Conservation (phyloP, 2,113 vertebrate species). For the Epinephelus fuscoguttatus region DNA sequence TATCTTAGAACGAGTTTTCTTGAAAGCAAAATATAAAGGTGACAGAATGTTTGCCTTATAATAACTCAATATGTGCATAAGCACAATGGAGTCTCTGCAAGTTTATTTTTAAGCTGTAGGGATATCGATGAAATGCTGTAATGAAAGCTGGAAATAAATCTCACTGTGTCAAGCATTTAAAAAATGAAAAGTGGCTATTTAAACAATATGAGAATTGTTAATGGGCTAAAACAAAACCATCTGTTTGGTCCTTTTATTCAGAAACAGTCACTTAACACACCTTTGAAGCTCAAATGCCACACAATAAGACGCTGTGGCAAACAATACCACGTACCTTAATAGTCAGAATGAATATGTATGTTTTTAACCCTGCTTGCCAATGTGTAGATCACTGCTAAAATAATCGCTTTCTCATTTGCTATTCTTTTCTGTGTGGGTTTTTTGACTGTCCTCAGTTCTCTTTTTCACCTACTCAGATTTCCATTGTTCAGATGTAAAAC, state of each 20-base stretch:
- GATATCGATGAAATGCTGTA: background rate
- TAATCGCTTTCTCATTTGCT: background rate
- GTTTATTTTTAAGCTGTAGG: background rate
- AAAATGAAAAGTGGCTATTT: background rate
- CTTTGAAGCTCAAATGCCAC: background rate
- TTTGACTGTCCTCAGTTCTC: background rate
- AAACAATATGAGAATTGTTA: background rate
- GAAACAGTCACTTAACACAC: background rate
- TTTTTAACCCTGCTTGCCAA: background rate
- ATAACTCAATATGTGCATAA: background rate
- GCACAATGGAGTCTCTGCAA: background rate
- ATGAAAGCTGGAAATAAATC: background rate
- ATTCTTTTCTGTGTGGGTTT: conserved; percentile 19
- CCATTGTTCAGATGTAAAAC: conserved; percentile 23
- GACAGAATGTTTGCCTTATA: background rate
- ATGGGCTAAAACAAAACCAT: background rate
- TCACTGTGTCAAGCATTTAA: background rate
- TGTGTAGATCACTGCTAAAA: background rate
- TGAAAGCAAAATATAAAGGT: background rate
- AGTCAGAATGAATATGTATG: background rate
- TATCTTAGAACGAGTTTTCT: background rate
- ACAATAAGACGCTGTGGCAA: background rate
- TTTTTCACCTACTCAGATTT: conserved; percentile 34
- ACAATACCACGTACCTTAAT: background rate
- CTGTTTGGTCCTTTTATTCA: background rate